phyloP scores from a whole-genome alignment of 1,140 invertebrate species.

The Drosophila triauraria region DNA sequence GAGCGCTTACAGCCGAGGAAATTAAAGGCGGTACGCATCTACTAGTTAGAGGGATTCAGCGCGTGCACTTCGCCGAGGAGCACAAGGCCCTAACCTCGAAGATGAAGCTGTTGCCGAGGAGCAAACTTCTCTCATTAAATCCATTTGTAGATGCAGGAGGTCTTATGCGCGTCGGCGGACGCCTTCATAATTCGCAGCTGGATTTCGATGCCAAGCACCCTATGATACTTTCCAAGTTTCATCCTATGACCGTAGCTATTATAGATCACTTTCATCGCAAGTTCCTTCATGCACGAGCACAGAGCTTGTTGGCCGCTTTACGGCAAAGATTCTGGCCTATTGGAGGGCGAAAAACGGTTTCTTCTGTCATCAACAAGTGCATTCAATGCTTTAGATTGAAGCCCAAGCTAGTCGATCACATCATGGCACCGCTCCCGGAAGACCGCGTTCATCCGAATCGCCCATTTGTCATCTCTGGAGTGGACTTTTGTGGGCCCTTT shows the following conservation, averaged over 20 bases:
- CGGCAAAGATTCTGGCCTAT: constrained; percentile 66
- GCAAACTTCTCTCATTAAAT: too few relatives aligned
- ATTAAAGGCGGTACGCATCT: too few relatives aligned
- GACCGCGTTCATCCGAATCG: constrained; percentile 13
- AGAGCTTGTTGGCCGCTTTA: not conserved
- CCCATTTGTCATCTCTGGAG: not conserved
- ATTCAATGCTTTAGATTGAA: constrained; percentile 67
- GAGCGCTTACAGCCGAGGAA: too few relatives aligned
- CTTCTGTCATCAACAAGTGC: constrained; percentile 63
- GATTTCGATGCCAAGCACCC: not conserved
- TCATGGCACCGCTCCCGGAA: constrained; percentile 74
- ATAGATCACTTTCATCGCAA: not conserved
- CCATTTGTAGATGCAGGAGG: too few relatives aligned
- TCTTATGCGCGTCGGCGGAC: not conserved
- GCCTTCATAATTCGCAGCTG: not conserved
- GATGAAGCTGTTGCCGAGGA: too few relatives aligned
- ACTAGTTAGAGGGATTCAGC: too few relatives aligned
- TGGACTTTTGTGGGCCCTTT: not conserved
- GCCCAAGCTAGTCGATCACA: constrained; percentile 48
- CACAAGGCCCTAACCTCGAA: too few relatives aligned
- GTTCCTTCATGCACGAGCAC: not conserved
- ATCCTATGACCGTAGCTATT: not conserved
- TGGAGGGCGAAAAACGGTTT: constrained; percentile 50
- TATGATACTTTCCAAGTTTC: not conserved
- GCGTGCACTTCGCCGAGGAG: too few relatives aligned